These are phyloP conservation scores for Netelia virgata DNA, from an alignment of 2,888 invertebrate species.

Conservation along the genomic window DNA sequence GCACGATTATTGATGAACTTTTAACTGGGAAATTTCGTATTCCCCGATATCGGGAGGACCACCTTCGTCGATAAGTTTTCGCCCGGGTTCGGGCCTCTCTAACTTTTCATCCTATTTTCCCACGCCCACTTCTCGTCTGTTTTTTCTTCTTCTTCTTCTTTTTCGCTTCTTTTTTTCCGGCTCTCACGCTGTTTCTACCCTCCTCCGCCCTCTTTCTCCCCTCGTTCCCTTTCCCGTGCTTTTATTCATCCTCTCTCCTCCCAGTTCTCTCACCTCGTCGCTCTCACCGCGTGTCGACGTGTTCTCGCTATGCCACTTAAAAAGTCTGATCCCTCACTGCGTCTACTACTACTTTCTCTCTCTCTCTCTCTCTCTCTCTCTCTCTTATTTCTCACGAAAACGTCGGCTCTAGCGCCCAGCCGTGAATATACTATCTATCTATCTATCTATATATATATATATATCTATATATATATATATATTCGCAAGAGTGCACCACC, in stretches of 20 bases:
- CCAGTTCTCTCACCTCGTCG: conserved; percentile 14
- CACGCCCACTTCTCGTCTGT: conserved; percentile 13
- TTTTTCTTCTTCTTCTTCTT: conserved; percentile 24
- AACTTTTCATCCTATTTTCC: conserved; percentile 37
- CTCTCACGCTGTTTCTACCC: conserved; percentile 28
- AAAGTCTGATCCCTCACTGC: conserved; percentile 71
- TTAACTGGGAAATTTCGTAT: conserved; percentile 70
- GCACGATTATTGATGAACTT: conserved; percentile 70
- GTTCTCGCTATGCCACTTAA: conserved; percentile 71
- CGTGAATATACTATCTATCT: conserved; percentile 23
- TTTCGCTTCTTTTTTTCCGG: conserved; percentile 38
- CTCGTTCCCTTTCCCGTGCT: not conserved
- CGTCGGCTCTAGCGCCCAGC: conserved; percentile 8
- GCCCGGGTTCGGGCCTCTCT: conserved; percentile 48
- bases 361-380: conserved; percentile 26
- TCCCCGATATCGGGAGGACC: conserved; percentile 58
- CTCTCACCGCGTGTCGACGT: conserved; percentile 63
- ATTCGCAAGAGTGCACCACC: conserved; percentile 40
- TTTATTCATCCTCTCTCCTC: conserved; percentile 3
- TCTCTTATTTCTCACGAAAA: conserved; percentile 11
- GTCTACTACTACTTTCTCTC: conserved; percentile 53
- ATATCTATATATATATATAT: not conserved
- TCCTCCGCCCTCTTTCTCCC: not conserved
- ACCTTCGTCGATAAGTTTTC: conserved; percentile 60
- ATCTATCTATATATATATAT: conserved; percentile 18